Base-by-base conservation (phyloP, 2,113 vertebrate genomes). In the Hyla sarda region DNA sequence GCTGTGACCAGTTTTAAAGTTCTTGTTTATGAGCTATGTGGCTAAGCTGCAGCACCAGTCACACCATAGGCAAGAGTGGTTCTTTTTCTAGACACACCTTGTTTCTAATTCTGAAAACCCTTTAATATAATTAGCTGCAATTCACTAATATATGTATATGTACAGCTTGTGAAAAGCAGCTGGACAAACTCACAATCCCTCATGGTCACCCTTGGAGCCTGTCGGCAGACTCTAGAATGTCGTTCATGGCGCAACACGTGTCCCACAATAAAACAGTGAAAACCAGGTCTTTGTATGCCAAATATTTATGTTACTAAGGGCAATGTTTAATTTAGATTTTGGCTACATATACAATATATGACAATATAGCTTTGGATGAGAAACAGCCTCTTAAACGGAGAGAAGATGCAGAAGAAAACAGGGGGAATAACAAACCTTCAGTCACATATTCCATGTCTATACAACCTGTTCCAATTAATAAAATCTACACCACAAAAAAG, bases 251-350 rank as follows among this genome's bases (percentile, higher is more conserved):
- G 67, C 32, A 71, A 71, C 32, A 21, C 19, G 34, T 2, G 32
- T 71, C 67, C 67, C 23, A 37, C 67, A 10, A 71, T 71, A 41
- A 71, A 67, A 32, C 62, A 67, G 62, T 67, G 28, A 67, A 67
- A 71, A 71, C 67, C 67, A 71, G 67, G 34, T 9, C 67, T 30
- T 71, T 30, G 19, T 30, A 71, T 71, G 32, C 9, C 67, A 71
- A 71, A 71, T 71, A 71, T 71, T 71, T 71, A 71, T 41, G 67
- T 71, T 41, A 41, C 67, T 41, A 71, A 41, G 67, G 67, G 67
- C 67, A 71, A 71, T 71, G 67, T 71, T 71, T 71, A 41, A 71
- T 71, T 71, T 71, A 71, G 67, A 71, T 10, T 19, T 23, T 19
- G 19, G 32, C 21, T 41, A 16, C 67, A 71, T 71, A 71, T 71